These are phyloP conservation scores for Hephaestus fuliginosus DNA, from an alignment of 2,797 vertebrate genomes.

Conservation along the genomic window DNA sequence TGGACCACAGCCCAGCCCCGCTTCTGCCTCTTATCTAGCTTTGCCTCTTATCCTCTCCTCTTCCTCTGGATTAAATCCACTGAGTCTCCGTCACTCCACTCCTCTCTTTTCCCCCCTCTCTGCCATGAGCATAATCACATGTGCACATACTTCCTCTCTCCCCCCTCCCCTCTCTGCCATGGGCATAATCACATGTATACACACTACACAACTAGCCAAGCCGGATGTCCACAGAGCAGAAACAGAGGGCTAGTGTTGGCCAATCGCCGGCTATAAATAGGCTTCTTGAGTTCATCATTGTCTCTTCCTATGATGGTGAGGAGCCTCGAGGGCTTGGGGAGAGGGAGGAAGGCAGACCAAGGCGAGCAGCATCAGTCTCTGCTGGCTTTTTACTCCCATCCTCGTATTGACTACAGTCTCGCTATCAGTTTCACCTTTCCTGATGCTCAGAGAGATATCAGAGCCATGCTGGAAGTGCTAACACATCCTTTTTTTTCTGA, in stretches of 20 bases:
- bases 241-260: conserved; percentile 80
- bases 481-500: background rate
- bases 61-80: conserved; percentile 71
- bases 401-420: conserved; percentile 35
- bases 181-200: conserved; percentile 67
- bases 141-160: conserved; percentile 12
- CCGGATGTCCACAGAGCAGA: conserved; percentile 76
- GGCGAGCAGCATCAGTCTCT: conserved; percentile 47
- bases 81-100: conserved; percentile 57
- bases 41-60: conserved; percentile 59
- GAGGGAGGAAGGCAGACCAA: conserved; percentile 45
- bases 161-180: conserved; percentile 40
- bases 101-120: conserved; percentile 10
- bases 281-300: conserved; percentile 78
- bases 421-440: conserved; percentile 61
- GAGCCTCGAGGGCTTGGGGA: conserved; percentile 67
- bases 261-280: conserved; percentile 80
- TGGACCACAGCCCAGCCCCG: conserved; percentile 58
- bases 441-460: conserved; percentile 33
- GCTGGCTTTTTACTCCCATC: conserved; percentile 36
- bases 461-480: conserved; percentile 8
- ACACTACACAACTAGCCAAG: conserved; percentile 57
- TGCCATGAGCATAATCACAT: too few relatives aligned
- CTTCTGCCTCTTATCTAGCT: conserved; percentile 56
- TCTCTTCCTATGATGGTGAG: conserved; percentile 80